Percentiles rank a stretch among this genome's conserved stretches.
These are phyloP conservation scores for Melanerpes formicivorus DNA, from an alignment of 2,113 vertebrate species.

Conservation along the genomic window DNA sequence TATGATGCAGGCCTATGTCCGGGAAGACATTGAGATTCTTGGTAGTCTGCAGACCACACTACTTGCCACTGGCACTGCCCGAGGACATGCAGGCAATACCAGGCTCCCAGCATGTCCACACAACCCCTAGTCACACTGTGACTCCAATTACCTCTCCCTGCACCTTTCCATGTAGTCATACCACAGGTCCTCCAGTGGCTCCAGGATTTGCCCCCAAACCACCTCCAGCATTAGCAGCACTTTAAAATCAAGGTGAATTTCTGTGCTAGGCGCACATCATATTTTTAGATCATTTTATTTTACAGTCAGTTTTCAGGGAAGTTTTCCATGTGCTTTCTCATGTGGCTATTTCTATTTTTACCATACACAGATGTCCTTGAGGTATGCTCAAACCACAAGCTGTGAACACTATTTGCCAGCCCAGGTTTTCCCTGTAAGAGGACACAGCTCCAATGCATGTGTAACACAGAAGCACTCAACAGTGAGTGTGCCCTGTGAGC, in stretches of 20 bases:
- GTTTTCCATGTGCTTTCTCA: neutral
- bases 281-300: conserved; percentile 2
- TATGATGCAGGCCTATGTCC: rapidly evolving
- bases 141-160: neutral
- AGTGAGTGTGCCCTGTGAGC: neutral
- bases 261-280: neutral
- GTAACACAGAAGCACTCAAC: neutral
- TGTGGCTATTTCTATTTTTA: conserved; percentile 7
- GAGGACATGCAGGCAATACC: neutral
- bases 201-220: neutral
- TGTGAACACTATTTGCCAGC: rapidly evolving
- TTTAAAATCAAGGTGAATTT: neutral
- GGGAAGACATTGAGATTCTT: neutral
- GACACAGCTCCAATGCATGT: neutral
- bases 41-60: rapidly evolving
- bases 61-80: neutral
- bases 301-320: neutral
- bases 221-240: neutral
- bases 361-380: neutral
- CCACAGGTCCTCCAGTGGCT: neutral
- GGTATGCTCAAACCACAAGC: neutral
- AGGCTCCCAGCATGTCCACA: neutral
- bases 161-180: neutral
- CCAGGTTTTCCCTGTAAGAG: neutral
- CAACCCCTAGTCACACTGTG: neutral